Evolutionary conservation across 2,888 invertebrate genomes (phyloP).

Genomic region (Tricholauxania praeusta): DNA sequence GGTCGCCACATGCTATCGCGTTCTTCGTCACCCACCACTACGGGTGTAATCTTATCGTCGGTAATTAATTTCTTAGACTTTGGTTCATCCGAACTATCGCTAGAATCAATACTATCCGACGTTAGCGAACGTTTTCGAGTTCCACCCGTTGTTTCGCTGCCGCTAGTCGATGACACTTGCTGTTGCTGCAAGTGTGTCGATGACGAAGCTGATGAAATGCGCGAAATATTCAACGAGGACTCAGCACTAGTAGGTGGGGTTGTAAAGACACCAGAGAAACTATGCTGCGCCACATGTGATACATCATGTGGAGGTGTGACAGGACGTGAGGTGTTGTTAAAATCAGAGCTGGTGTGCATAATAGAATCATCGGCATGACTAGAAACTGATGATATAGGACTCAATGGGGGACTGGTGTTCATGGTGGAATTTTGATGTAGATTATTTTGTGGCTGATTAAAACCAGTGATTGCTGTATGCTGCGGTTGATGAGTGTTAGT

Average conservation of each 20-base stretch:
- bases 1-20: slow-evolving; percentile 72
- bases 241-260: slow-evolving; percentile 73
- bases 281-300: slow-evolving; percentile 51
- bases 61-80: slow-evolving; percentile 55
- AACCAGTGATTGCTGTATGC: slow-evolving; percentile 29
- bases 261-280: slow-evolving; percentile 66
- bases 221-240: slow-evolving; percentile 68
- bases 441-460: slow-evolving; percentile 28
- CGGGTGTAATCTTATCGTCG: slow-evolving; percentile 36
- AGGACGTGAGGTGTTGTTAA: slow-evolving; percentile 61
- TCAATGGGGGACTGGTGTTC: slow-evolving; percentile 75
- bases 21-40: slow-evolving; percentile 55
- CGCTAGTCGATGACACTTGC: slow-evolving; percentile 61
- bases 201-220: slow-evolving; percentile 57
- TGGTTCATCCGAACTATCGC: slow-evolving; percentile 57
- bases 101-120: slow-evolving; percentile 56
- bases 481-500: slow-evolving; percentile 23
- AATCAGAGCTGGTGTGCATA: slow-evolving; percentile 68
- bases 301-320: slow-evolving; percentile 70
- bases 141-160: slow-evolving; percentile 43
- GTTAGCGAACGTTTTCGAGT: slow-evolving; percentile 52
- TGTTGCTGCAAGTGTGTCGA: slow-evolving; percentile 61
- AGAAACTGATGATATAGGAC: slow-evolving; percentile 74
- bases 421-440: slow-evolving; percentile 49
- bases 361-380: slow-evolving; percentile 75